phyloP scores from a whole-genome alignment of 2,888 invertebrate species.

The Athalia cordata region DNA sequence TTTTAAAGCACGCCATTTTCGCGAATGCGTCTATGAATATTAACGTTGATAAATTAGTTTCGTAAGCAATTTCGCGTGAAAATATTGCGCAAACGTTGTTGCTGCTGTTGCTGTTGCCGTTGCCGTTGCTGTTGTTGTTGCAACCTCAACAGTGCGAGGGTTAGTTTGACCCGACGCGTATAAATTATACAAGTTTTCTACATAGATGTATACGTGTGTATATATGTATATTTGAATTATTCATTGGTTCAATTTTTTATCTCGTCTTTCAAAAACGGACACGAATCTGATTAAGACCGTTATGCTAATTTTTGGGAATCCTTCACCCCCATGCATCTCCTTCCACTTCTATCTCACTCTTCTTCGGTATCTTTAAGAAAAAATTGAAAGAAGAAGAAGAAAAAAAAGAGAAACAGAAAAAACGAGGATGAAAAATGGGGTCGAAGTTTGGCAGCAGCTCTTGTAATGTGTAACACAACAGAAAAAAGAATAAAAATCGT shows the following conservation, averaged over 20 bases:
- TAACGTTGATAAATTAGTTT: constrained; percentile 62
- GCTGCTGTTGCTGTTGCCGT: constrained; percentile 18
- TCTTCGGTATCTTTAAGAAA: neutral
- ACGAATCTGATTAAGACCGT: constrained; percentile 39
- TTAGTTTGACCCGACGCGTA: neutral
- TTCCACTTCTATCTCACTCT: neutral
- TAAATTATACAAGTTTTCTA: neutral
- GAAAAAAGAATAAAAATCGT: too few relatives aligned
- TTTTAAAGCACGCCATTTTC: constrained; percentile 46
- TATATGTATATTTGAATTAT: constrained; percentile 39
- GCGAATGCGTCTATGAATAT: constrained; percentile 58
- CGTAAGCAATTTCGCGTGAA: constrained; percentile 53
- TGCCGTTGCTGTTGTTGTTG: neutral
- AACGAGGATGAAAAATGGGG: neutral
- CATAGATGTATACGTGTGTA: neutral
- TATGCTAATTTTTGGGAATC: constrained; percentile 1
- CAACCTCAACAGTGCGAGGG: neutral
- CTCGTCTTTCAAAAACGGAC: constrained; percentile 41
- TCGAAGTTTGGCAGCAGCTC: neutral
- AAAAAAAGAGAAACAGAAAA: neutral
- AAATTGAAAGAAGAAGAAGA: neutral
- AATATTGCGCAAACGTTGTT: constrained; percentile 51
- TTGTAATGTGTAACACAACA: neutral
- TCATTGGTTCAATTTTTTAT: constrained; percentile 42
- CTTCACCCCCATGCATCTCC: neutral